Percentiles rank a stretch among this genome's conserved stretches.
phyloP scores from a whole-genome alignment of 2,888 invertebrate genomes.

The Dynastes maya region DNA sequence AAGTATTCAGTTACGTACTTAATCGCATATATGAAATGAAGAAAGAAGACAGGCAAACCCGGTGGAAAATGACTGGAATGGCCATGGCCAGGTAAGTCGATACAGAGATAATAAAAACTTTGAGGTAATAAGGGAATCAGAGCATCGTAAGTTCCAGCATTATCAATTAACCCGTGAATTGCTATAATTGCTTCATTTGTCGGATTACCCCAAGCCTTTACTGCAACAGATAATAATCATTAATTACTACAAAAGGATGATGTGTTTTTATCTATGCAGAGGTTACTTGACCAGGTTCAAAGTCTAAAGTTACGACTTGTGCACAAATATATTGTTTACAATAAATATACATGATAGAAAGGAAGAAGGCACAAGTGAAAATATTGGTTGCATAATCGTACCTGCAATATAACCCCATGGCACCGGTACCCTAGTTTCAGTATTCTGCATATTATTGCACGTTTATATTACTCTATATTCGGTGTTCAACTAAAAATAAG shows the following conservation, averaged over 20 bases:
- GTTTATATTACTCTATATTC: background rate
- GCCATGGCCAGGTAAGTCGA: conserved; percentile 78
- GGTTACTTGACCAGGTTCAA: too few species aligned
- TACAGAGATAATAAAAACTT: conserved; percentile 68
- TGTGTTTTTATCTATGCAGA: too few species aligned
- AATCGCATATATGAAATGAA: conserved; percentile 69
- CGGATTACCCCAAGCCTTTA: conserved; percentile 76
- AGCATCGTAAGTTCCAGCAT: conserved; percentile 75
- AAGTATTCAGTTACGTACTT: conserved; percentile 63
- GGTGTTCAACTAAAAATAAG: background rate
- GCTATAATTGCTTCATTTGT: conserved; percentile 73
- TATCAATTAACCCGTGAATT: conserved; percentile 76
- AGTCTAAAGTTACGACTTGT: background rate
- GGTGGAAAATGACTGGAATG: conserved; percentile 73
- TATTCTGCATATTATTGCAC: background rate
- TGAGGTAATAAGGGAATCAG: conserved; percentile 73
- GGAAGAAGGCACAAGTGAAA: background rate
- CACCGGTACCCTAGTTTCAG: conserved; percentile 19
- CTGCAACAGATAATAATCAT: conserved; percentile 64
- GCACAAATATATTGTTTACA: background rate
- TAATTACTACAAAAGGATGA: background rate
- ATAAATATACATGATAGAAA: background rate
- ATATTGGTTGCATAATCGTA: background rate
- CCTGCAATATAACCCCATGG: conserved; percentile 43
- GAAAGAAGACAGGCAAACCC: conserved; percentile 51